Evolutionary conservation across 2,113 vertebrate species (phyloP).

Genomic region (Lipotes vexillifer): DNA sequence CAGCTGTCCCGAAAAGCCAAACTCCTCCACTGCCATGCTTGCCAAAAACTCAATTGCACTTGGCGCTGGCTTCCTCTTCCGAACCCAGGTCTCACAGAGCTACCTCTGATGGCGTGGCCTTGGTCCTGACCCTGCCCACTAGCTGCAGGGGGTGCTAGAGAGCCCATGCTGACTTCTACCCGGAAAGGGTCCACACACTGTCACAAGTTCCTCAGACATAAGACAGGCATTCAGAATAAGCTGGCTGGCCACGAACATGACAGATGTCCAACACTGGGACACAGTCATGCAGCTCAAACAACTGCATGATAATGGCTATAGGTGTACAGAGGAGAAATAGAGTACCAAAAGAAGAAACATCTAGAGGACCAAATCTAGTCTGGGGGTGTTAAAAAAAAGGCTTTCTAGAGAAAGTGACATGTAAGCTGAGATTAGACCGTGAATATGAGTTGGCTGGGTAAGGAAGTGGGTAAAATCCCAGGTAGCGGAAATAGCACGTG

Average conservation of each 20-base stretch:
- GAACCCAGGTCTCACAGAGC: background rate
- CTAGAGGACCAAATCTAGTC: background rate
- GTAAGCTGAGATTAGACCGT: background rate
- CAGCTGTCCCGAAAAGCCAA: background rate
- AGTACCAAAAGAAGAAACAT: background rate
- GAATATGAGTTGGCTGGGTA: background rate
- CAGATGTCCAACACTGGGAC: background rate
- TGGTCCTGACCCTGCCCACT: background rate
- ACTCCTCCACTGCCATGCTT: background rate
- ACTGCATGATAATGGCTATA: accelerated
- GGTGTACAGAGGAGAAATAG: background rate
- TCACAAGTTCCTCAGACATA: background rate
- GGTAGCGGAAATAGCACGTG: background rate
- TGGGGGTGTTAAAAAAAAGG: too few species aligned
- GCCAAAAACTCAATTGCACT: background rate
- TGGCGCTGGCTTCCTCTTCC: background rate
- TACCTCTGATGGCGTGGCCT: accelerated
- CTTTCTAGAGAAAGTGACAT: background rate
- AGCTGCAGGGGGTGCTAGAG: background rate
- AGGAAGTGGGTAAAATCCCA: background rate
- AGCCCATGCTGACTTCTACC: background rate
- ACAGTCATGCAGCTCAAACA: background rate
- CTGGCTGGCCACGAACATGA: background rate
- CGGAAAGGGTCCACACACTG: background rate
- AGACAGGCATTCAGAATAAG: background rate